Evolutionary conservation across 2,888 invertebrate genomes (phyloP), one percentile per base, ranked within the genome.

Genomic region (Pegoplata infirma): DNA sequence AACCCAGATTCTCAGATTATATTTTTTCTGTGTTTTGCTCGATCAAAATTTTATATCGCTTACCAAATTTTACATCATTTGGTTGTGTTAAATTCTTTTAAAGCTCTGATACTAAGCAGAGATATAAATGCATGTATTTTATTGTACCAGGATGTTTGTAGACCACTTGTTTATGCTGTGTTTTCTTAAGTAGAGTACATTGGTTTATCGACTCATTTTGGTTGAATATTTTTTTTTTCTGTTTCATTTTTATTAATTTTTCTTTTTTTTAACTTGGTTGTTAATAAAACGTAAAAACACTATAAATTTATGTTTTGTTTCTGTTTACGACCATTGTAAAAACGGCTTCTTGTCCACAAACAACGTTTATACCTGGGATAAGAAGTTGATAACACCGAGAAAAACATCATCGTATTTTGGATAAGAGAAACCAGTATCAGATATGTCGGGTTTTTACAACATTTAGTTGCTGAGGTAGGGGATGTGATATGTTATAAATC

Each of bases 241-340:
- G 63, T 58, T 69, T n/a, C n/a, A n/a, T 58, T 67, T 58, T 12
- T 40, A 40, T 61, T 64, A 32, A 14, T 69, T 66, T 68, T 69
- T 63, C n/a, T n/a, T 40, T 44, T 53, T 66, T 51, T 46, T 53
- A 51, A 49, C 51, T 68, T 61, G 74, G 59, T 40, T 74, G 78
- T 79, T 79, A 78, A 74, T 69, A 74, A 55, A 69, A 61, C 51
- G 6, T 67, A 79, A 75, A 56, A 71, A 79, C 79, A 79, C 75
- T 72, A 75, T 75, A 79, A 80, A 77, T 75, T 80, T 78, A 80
- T 78, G 77, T 80, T 78, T 75, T 80, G 67, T 72, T 76, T 80
- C 71, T 81, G 80, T 82, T 82, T 81, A 81, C 77, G 74, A 71
- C 79, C 61, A 68, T 81, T 80, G 81, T 81, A 80, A 81, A 81